phyloP scores from a whole-genome alignment of 1,140 invertebrate genomes.

The Cotesia vestalis region DNA sequence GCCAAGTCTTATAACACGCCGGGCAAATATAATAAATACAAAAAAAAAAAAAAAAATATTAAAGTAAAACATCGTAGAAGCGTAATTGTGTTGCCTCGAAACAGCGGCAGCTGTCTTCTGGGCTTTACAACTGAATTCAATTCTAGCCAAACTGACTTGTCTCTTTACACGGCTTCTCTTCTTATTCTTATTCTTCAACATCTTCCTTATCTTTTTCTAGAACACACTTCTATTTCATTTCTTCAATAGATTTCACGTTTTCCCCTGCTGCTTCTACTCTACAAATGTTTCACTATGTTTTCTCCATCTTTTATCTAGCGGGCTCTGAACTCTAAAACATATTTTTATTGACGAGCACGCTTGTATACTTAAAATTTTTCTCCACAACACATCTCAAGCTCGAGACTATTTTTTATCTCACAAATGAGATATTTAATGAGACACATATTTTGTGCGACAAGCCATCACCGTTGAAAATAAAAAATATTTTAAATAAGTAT shows the following conservation, averaged over 20 bases:
- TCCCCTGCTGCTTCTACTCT: slow-evolving; percentile 1
- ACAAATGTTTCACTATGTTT: slow-evolving; percentile 22
- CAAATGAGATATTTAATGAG: too few relatives aligned
- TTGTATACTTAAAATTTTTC: not conserved
- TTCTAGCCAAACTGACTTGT: slow-evolving; percentile 15
- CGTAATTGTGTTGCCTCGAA: slow-evolving; percentile 36
- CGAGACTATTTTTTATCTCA: not conserved
- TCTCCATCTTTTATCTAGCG: not conserved
- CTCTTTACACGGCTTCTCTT: not conserved
- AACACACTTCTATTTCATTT: slow-evolving; percentile 7
- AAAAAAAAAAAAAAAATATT: not conserved
- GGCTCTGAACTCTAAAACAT: not conserved
- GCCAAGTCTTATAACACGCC: not conserved
- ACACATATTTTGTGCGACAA: too few relatives aligned
- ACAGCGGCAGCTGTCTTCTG: slow-evolving; percentile 29
- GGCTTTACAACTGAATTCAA: slow-evolving; percentile 31
- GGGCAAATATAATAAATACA: not conserved
- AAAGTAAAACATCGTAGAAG: slow-evolving; percentile 14
- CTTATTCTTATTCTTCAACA: slow-evolving; percentile 11
- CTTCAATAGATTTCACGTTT: slow-evolving; percentile 22
- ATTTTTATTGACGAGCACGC: slow-evolving; percentile 31
- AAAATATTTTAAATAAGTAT: too few relatives aligned
- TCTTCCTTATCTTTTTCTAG: slow-evolving; percentile 15
- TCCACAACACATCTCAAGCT: not conserved
- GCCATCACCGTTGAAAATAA: too few relatives aligned